phyloP scores from a whole-genome alignment of 2,113 vertebrate species.

The Mormoops blainvillei region DNA sequence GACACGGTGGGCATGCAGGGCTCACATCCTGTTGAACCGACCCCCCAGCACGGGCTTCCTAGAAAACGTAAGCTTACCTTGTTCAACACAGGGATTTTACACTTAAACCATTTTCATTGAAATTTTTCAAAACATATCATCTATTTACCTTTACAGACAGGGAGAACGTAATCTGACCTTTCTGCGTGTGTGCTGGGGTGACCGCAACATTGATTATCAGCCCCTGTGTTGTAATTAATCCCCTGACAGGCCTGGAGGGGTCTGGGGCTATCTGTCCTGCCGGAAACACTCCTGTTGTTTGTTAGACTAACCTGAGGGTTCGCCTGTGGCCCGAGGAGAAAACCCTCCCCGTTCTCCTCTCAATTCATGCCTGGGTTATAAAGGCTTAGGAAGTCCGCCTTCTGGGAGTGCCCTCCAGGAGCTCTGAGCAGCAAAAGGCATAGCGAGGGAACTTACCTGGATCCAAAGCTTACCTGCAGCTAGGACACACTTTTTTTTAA shows the following conservation, averaged over 20 bases:
- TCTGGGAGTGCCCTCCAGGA: neutral
- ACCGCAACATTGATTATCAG: neutral
- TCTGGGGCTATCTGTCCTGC: neutral
- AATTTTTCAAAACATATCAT: neutral
- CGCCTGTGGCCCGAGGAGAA: neutral
- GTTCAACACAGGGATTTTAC: neutral
- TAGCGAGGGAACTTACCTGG: fast-evolving
- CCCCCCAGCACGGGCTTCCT: neutral
- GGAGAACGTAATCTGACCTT: neutral
- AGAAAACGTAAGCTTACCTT: neutral
- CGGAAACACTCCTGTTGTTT: neutral
- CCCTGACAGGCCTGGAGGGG: neutral
- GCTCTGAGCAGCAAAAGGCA: neutral
- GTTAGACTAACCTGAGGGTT: neutral
- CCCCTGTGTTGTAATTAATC: neutral
- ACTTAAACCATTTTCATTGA: neutral
- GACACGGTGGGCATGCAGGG: fast-evolving
- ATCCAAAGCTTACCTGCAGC: neutral
- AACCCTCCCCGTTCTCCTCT: neutral
- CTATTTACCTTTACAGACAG: neutral
- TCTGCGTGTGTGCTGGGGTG: neutral
- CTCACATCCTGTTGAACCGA: neutral
- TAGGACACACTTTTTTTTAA: too few species aligned
- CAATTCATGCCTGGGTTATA: neutral
- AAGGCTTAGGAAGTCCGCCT: neutral